A percentile compares a stretch with the other conserved stretches of the same genome.
Conservation (phyloP, 2,797 vertebrate genomes). For the Poeciliopsis infans region DNA sequence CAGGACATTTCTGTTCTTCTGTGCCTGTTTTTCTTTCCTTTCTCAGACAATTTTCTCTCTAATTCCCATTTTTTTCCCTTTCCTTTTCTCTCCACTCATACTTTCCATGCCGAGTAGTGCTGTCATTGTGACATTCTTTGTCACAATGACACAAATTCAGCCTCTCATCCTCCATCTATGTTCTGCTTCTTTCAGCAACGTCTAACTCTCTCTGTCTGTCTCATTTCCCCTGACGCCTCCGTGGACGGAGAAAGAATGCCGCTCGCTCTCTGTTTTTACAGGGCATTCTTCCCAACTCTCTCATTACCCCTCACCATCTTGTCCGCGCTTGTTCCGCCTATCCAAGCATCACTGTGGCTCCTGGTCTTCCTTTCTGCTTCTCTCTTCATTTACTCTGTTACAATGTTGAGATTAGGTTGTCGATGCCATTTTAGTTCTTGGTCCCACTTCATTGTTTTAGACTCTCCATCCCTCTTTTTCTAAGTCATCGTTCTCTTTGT, state of each 20-base stretch:
- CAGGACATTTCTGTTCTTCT: constrained; percentile 71
- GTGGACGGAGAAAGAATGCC: constrained; percentile 56
- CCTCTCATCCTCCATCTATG: constrained; percentile 61
- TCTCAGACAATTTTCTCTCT: constrained; percentile 37
- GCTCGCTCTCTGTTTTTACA: constrained; percentile 33
- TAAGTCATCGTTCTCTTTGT: constrained; percentile 48
- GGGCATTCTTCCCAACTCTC: constrained; percentile 58
- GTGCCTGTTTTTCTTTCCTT: constrained; percentile 44
- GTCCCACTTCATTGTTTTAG: constrained; percentile 70
- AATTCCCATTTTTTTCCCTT: constrained; percentile 1
- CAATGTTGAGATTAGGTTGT: constrained; percentile 79
- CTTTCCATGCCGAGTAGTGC: constrained; percentile 62
- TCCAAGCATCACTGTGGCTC: constrained; percentile 46
- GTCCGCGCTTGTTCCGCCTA: constrained; percentile 44
- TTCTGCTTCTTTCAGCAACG: constrained; percentile 50
- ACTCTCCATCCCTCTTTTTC: constrained; percentile 45
- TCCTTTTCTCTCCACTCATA: constrained; percentile 52
- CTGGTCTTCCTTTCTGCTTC: constrained; percentile 52
- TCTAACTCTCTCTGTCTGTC: constrained; percentile 52
- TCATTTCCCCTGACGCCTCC: constrained; percentile 64
- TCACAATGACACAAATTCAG: constrained; percentile 80
- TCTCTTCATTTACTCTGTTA: constrained; percentile 73
- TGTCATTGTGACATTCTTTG: constrained; percentile 69
- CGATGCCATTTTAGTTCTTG: constrained; percentile 73
- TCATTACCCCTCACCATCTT: constrained; percentile 48